phyloP scores from a whole-genome alignment of 1,140 invertebrate species.

The Whitmania pigra region DNA sequence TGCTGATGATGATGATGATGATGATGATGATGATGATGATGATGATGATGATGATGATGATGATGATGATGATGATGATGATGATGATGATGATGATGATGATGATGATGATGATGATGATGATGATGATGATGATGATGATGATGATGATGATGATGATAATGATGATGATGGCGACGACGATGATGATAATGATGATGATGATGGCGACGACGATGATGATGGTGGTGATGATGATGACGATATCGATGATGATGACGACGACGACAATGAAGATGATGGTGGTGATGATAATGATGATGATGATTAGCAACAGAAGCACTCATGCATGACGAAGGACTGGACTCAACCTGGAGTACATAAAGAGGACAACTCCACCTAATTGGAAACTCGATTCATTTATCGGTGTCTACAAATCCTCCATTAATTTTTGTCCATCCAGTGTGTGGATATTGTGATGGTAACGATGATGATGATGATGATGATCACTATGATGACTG shows the following conservation, averaged over 20 bases:
- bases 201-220: too few species aligned
- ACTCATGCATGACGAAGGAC: background rate
- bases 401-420: background rate
- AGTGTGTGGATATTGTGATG: background rate
- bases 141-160: too few species aligned
- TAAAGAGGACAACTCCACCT: too few species aligned
- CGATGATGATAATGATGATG: too few species aligned
- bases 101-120: too few species aligned
- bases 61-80: background rate
- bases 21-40: slow-evolving; percentile 8
- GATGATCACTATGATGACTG: too few species aligned
- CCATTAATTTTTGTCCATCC: background rate
- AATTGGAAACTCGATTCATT: too few species aligned
- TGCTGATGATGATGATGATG: slow-evolving; percentile 8
- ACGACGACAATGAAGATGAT: background rate
- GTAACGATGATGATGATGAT: too few species aligned
- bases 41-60: slow-evolving; percentile 6
- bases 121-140: too few species aligned
- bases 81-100: slow-evolving; percentile 2
- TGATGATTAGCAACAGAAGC: background rate
- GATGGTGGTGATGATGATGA: too few species aligned
- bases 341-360: background rate
- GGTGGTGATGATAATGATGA: background rate
- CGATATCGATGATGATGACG: slow-evolving; percentile 1
- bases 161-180: too few species aligned